Evolutionary conservation across 1,140 invertebrate species (phyloP), one percentile per base, ranked within the genome.

Genomic region (Chrysoperla carnea): DNA sequence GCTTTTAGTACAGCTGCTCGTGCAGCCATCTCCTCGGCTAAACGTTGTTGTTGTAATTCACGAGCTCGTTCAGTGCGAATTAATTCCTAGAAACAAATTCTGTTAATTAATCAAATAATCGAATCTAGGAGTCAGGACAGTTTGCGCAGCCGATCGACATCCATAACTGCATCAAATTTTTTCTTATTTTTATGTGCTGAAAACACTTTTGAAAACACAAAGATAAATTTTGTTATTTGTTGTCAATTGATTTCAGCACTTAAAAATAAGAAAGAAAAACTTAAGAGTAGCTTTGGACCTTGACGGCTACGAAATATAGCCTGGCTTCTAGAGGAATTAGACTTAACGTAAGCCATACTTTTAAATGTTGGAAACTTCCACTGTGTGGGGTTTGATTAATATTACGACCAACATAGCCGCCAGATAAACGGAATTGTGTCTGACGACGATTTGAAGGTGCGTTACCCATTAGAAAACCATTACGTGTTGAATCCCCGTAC

Each of bases 61-160:
- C 72, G 62, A n/a, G 76, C 75, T n/a, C 76, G 59, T 52, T 81
- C 74, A 6, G 60, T 68, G 45, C 66, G 63, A 38, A 78, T 70
- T 6, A 77, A 53, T 41, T 75, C 69, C 50, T 73, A 73, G 0
- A 76, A 53, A 41, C 2, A 9, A 15, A 33, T 23, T 11, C 29
- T 28, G 2, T 4, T 12, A 33, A 33, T n/a, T 33, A 33, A 33
- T 33, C 4, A 23, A 23, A 23, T 23, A 23, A 23, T 23, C 17
- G 2, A 23, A 23, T 23, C 17, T 3, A 23, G 17, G 5, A 2
- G 17, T 5, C 17, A 23, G 17, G 17, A 23, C 17, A 23, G 2
- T 23, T 3, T 23, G 2, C 17, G 5, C 2, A 23, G 2, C 17
- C 17, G 5, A 23, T 23, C 5, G 5, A 23, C 2, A 23, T 23